Percentiles rank a stretch among this genome's conserved stretches.
Conservation (phyloP, 37 sponge, comb jelly and placozoan genomes). For the Theonella swinhoei region DNA sequence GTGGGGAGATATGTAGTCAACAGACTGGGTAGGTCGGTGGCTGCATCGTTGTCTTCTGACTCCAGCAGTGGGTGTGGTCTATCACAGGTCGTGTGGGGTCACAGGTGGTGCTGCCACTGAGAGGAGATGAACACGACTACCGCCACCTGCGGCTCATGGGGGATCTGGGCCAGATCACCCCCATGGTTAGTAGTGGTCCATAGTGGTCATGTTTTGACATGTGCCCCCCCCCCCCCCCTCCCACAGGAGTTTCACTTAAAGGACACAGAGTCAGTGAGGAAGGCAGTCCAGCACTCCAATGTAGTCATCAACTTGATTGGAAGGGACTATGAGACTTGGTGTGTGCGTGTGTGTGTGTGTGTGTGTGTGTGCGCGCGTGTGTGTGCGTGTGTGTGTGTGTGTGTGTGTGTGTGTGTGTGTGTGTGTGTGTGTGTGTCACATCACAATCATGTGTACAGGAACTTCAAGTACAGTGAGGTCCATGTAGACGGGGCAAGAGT, state of each 20-base stretch:
- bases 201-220: neutral
- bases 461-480: constrained; percentile 81
- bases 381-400: too few relatives aligned
- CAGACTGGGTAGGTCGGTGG: constrained; percentile 72
- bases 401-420: neutral
- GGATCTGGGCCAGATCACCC: constrained; percentile 86
- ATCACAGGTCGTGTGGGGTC: constrained; percentile 81
- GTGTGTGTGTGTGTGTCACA: neutral
- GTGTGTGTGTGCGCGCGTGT: neutral
- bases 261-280: constrained; percentile 77
- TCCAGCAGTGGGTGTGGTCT: neutral
- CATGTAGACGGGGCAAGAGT: constrained; percentile 77
- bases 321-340: constrained; percentile 91
- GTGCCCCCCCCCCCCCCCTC: neutral
- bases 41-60: neutral
- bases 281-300: constrained; percentile 85
- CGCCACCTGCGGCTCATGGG: constrained; percentile 88
- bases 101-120: constrained; percentile 79
- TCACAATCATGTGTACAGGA: constrained; percentile 33
- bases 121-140: constrained; percentile 90
- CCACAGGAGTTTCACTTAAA: constrained; percentile 67
- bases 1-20: constrained; percentile 94
- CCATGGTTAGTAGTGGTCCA: constrained; percentile 53
- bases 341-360: neutral
- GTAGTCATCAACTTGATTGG: constrained; percentile 94